Base-by-base conservation (phyloP, 2,888 invertebrate genomes). In the Bugula neritina region DNA sequence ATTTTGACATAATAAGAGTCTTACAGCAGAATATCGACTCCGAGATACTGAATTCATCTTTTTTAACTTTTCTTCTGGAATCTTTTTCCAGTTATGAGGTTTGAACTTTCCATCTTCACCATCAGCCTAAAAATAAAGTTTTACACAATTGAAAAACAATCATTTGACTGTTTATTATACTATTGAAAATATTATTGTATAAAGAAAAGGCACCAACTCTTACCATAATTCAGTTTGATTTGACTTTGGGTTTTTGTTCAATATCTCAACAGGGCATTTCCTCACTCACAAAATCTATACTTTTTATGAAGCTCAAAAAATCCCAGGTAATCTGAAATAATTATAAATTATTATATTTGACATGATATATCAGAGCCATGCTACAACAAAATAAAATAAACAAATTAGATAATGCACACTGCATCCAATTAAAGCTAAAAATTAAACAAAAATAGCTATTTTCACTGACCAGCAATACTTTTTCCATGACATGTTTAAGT, bases 41-140 rank as follows among this genome's bases (percentile, higher is more conserved):
- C 69, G 58, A 34, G 71, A 70, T 13, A 58, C 72, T 17, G 31
- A 43, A n/a, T 71, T 73, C 74, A 80, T 71, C 71, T 80, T 79
- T 72, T 77, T 78, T 63, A 78, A 71, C 29, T 79, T 79, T 43
- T 73, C 71, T 25, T 77, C 75, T 13, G 75, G 73, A 27, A 77
- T 63, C 72, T 79, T 79, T 71, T 78, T 79, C 71, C 75, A 76
- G 72, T 79, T 78, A 55, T 57, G 69, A 1, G 75, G 63, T 55
- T 74, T 76, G 31, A 74, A 77, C 63, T 75, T 78, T 74, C 75
- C n/a, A 76, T 71, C 75, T 75, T 73, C 27, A 3, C 31, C n/a
- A 13, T 63, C 63, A 27, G 63, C 31, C 63, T 63, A 34, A 57
- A 57, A 52, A 52, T 10, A 10, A 52, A 52, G 52, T 21, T 52